Evolutionary conservation across 2,113 vertebrate species (phyloP), one percentile per base, ranked within the genome.

Genomic region (Scophthalmus maximus): DNA sequence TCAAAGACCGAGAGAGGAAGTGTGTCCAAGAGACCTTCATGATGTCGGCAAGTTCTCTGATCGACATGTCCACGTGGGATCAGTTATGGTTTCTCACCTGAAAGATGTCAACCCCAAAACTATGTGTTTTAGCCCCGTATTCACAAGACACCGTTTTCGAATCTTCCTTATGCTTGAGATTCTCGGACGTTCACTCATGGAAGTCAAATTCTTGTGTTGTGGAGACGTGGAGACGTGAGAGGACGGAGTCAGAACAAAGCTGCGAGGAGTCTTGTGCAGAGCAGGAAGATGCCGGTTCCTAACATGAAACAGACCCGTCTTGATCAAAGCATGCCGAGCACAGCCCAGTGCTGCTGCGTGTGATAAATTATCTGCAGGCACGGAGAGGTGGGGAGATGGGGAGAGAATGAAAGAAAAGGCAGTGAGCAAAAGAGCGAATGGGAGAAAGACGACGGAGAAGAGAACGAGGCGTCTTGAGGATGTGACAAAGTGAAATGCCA

Each of bases 41-140:
- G 69, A 94, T 94, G 91, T 92, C 87, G 92, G 94, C 83, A 93
- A 94, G 94, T 94, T 85, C 84, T 88, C 84, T 75, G 71, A 60
- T 82, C 60, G 75, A 73, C 42, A 62, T n/a, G 25, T 23, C 0
- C 38, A 73, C 61, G 3, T 27, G 51, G 34, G n/a, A n/a, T 53
- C 55, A 29, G 1, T 70, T 60, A 38, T 14, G 9, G 9, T 46
- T 34, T 71, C 25, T 25, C 25, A 64, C 15, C 26, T 70, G 15
- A 20, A 42, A 5, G 26, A 50, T 52, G 46, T 53, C 4, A 22
- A 22, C 12, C n/a, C 23, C 8, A 6, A 44, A 57, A 25, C 53
- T 18, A n/a, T 3, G 20, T 32, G 58, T 32, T 51, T 23, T 15
- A 76, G 6, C 25, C 9, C 3, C 8, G 0, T 4, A 2, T 72